A percentile compares a stretch with the other conserved stretches of the same genome.
Evolutionary conservation across 2,113 vertebrate genomes (phyloP).

Genomic region (Macquaria australasica): DNA sequence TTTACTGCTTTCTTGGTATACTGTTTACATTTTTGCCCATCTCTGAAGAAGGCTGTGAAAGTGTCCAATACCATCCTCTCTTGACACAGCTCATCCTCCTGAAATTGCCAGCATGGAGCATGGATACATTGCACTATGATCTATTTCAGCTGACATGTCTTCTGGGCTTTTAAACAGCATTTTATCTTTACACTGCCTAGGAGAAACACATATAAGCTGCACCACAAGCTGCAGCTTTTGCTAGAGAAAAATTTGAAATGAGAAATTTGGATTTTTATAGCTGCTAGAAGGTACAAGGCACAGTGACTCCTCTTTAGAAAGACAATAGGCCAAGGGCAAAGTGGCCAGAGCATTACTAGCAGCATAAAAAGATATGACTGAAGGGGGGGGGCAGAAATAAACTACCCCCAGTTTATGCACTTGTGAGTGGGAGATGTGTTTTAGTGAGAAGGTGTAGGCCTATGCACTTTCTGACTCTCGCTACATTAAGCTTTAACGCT

Average conservation of each 20-base stretch:
- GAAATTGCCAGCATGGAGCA: slow-evolving; percentile 39
- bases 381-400: slow-evolving; percentile 4
- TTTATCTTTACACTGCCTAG: slow-evolving; percentile 32
- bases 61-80: slow-evolving; percentile 7
- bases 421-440: slow-evolving; percentile 9
- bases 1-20: background rate
- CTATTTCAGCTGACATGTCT: slow-evolving; percentile 47
- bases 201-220: slow-evolving; percentile 39
- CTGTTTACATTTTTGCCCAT: background rate
- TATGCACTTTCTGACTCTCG: background rate
- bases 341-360: slow-evolving; percentile 23
- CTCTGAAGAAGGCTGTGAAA: slow-evolving; percentile 11
- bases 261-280: slow-evolving; percentile 33
- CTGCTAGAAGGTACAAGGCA: slow-evolving; percentile 17
- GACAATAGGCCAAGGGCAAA: slow-evolving; percentile 35
- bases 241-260: slow-evolving; percentile 3
- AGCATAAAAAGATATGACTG: slow-evolving; percentile 36
- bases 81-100: slow-evolving; percentile 37
- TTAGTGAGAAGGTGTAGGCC: background rate
- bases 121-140: slow-evolving; percentile 37
- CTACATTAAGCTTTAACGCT: background rate
- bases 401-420: background rate
- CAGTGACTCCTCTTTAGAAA: slow-evolving; percentile 36
- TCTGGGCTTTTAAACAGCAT: slow-evolving; percentile 49
- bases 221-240: slow-evolving; percentile 11